Percentiles rank a stretch among this genome's conserved stretches.
Evolutionary conservation across 2,888 invertebrate species (phyloP).

Genomic region (Acrocera orbiculus): DNA sequence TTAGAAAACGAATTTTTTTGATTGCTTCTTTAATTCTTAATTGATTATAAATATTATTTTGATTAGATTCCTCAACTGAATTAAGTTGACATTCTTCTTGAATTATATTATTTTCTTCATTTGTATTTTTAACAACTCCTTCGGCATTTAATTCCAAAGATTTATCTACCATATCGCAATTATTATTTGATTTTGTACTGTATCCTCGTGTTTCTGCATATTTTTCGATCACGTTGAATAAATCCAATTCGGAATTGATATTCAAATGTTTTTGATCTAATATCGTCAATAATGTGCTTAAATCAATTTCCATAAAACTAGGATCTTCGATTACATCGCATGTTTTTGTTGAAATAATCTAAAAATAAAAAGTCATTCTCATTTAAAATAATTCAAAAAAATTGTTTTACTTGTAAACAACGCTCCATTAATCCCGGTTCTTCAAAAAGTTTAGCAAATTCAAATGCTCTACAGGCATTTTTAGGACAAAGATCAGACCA

Average conservation of each 20-base stretch:
- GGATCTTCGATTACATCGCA: slow-evolving; percentile 55
- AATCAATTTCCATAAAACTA: slow-evolving; percentile 61
- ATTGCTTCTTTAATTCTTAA: slow-evolving; percentile 43
- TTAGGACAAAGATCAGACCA: slow-evolving; percentile 50
- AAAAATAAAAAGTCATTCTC: slow-evolving; percentile 15
- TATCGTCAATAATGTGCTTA: slow-evolving; percentile 54
- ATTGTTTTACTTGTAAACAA: slow-evolving; percentile 45
- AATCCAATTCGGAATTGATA: slow-evolving; percentile 55
- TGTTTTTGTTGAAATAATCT: slow-evolving; percentile 62
- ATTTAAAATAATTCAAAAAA: not conserved
- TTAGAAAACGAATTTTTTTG: slow-evolving; percentile 62
- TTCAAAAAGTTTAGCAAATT: slow-evolving; percentile 71
- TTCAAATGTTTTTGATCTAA: slow-evolving; percentile 57
- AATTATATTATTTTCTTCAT: slow-evolving; percentile 11
- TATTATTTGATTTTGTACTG: slow-evolving; percentile 9
- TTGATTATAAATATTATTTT: slow-evolving; percentile 22
- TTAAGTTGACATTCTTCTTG: slow-evolving; percentile 1
- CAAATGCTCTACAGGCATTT: slow-evolving; percentile 70
- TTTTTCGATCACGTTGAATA: slow-evolving; percentile 56
- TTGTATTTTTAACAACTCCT: slow-evolving; percentile 8
- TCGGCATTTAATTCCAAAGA: slow-evolving; percentile 15
- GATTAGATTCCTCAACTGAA: slow-evolving; percentile 18
- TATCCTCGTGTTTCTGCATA: slow-evolving; percentile 41
- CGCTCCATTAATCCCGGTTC: slow-evolving; percentile 65
- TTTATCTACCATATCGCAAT: slow-evolving; percentile 15